Conservation (phyloP, 2,797 vertebrate genomes). For the Paguma larvata region DNA sequence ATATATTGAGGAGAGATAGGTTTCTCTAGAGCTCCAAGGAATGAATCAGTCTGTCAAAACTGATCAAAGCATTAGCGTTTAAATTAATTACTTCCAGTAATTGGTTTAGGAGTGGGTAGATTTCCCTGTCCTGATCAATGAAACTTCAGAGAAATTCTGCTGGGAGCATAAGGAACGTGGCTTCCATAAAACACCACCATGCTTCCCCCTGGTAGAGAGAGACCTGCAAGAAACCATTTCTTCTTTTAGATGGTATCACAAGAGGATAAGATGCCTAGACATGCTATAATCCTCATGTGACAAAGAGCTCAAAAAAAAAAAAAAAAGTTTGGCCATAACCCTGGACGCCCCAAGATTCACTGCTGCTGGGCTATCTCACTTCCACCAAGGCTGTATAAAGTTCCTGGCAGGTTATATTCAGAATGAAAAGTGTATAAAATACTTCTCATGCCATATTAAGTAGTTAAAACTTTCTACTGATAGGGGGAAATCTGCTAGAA, state of each 20-base stretch:
- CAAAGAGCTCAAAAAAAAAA: neutral
- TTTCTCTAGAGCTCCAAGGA: neutral
- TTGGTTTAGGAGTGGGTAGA: neutral
- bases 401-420: neutral
- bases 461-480: neutral
- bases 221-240: neutral
- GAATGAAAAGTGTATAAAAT: neutral
- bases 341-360: neutral
- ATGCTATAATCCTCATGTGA: neutral
- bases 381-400: neutral
- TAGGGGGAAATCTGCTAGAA: too few species aligned
- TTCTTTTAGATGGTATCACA: neutral
- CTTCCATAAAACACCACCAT: neutral
- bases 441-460: neutral
- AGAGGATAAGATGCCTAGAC: neutral
- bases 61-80: neutral
- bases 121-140: neutral
- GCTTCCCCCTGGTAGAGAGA: neutral
- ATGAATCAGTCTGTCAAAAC: neutral
- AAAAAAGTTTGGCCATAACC: neutral
- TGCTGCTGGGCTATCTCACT: neutral
- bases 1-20: neutral
- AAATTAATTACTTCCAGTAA: neutral
- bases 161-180: neutral
- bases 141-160: neutral